Conservation (phyloP, 2,888 invertebrate species). For the Leptinotarsa tumamoca region DNA sequence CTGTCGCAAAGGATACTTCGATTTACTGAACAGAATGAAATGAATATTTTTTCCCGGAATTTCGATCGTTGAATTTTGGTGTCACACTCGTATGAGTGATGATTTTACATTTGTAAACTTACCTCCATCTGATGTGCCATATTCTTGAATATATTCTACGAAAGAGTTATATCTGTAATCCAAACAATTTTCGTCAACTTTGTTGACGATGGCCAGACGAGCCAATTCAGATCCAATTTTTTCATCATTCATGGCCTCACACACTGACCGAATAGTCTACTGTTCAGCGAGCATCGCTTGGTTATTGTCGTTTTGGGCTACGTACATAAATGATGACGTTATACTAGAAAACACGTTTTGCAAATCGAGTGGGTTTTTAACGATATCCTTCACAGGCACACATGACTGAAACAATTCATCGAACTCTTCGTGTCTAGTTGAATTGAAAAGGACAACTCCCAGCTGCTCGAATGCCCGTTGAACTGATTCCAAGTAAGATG, state of each 20-base stretch:
- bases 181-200: conserved; percentile 78
- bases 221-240: conserved; percentile 72
- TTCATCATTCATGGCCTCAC: conserved; percentile 78
- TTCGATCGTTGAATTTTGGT: no score
- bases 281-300: conserved; percentile 71
- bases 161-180: conserved; percentile 85
- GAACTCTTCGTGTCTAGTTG: conserved; percentile 65
- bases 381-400: conserved; percentile 75
- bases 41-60: no score
- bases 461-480: conserved; percentile 49
- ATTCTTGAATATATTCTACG: conserved; percentile 65
- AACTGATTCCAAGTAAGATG: conserved; percentile 77
- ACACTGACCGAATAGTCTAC: conserved; percentile 77
- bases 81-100: no score
- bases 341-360: no score
- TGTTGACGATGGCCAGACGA: conserved; percentile 79
- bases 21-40: no score
- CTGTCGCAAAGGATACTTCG: no score
- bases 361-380: conserved; percentile 65
- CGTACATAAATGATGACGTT: conserved; percentile 45
- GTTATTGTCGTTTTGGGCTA: conserved; percentile 93
- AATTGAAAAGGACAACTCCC: conserved; percentile 27
- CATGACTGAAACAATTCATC: conserved; percentile 83
- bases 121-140: no score
- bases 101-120: no score